These are phyloP conservation scores for Scaptodrosophila lebanonensis DNA, from an alignment of 1,140 invertebrate species.

Conservation along the genomic window DNA sequence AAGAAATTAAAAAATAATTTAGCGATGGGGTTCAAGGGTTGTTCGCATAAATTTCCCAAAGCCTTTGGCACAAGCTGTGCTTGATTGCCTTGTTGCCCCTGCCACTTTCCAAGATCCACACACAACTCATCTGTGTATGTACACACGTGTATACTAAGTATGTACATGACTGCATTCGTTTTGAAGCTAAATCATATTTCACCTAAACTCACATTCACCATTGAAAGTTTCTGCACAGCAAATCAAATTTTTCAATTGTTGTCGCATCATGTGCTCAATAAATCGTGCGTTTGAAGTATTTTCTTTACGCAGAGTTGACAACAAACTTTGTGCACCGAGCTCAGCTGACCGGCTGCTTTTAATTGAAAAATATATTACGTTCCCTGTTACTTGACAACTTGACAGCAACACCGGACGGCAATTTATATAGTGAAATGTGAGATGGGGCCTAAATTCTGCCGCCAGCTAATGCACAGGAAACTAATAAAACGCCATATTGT, in stretches of 20 bases:
- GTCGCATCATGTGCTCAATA: conserved; percentile 38
- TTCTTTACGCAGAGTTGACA: too few species aligned
- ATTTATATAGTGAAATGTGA: conserved; percentile 37
- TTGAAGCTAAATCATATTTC: conserved; percentile 46
- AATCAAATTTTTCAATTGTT: conserved; percentile 23
- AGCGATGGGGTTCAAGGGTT: conserved; percentile 51
- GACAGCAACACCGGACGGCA: conserved; percentile 13
- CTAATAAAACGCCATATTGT: conserved; percentile 34
- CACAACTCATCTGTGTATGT: conserved; percentile 1
- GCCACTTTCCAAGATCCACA: conserved; percentile 1
- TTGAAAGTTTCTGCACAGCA: conserved; percentile 7
- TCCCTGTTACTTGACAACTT: conserved; percentile 36
- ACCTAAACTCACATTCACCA: conserved; percentile 13
- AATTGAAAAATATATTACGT: conserved; percentile 57
- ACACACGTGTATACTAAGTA: conserved; percentile 22
- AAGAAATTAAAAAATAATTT: conserved; percentile 74
- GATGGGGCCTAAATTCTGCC: conserved; percentile 6
- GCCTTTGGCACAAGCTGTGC: conserved; percentile 43
- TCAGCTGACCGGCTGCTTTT: conserved; percentile 37
- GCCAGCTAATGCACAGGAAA: conserved; percentile 23
- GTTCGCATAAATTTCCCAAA: conserved; percentile 54
- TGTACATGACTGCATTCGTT: conserved; percentile 30
- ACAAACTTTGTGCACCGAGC: too few species aligned
- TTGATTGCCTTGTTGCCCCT: conserved; percentile 47
- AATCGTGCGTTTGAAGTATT: too few species aligned